These are phyloP conservation scores for Gymnoscelis rufifasciata DNA, from an alignment of 2,888 invertebrate genomes.

Conservation along the genomic window DNA sequence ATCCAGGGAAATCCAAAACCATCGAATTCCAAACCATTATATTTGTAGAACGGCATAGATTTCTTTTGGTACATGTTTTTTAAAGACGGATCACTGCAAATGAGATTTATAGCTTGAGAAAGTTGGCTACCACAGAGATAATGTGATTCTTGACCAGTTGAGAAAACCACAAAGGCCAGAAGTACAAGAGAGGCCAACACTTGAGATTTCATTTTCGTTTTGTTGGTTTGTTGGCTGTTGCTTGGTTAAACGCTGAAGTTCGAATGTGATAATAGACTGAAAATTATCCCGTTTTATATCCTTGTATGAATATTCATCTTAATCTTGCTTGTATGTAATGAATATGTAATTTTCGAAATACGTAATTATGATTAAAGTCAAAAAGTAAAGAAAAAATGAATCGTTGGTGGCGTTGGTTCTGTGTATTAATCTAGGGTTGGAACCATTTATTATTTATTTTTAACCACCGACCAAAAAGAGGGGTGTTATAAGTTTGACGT, in stretches of 20 bases:
- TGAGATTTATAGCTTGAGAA: conserved; percentile 12
- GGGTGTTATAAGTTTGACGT: no score
- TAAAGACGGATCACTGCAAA: conserved; percentile 14
- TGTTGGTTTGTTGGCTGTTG: conserved; percentile 12
- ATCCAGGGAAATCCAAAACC: conserved; percentile 15
- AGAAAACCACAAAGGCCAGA: conserved; percentile 1
- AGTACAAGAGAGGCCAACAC: conserved; percentile 12
- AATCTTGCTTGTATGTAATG: no score
- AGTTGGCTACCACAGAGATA: conserved; percentile 19
- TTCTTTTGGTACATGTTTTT: conserved; percentile 12
- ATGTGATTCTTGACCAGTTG: conserved; percentile 8
- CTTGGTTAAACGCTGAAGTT: conserved; percentile 5
- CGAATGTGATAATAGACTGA: conserved; percentile 10
- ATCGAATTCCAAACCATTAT: conserved; percentile 14
- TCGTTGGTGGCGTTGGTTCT: no score
- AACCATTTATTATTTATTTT: no score
- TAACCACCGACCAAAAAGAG: no score
- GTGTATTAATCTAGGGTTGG: no score
- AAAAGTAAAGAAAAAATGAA: no score
- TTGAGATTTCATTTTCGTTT: conserved; percentile 19
- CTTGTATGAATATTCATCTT: conserved; percentile 21
- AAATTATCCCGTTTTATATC: conserved; percentile 18
- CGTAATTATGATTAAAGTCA: no score
- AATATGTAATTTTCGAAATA: no score
- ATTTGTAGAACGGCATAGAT: conserved; percentile 9